phyloP scores from a whole-genome alignment of 2,797 vertebrate species.

The Xerus rutilus region DNA sequence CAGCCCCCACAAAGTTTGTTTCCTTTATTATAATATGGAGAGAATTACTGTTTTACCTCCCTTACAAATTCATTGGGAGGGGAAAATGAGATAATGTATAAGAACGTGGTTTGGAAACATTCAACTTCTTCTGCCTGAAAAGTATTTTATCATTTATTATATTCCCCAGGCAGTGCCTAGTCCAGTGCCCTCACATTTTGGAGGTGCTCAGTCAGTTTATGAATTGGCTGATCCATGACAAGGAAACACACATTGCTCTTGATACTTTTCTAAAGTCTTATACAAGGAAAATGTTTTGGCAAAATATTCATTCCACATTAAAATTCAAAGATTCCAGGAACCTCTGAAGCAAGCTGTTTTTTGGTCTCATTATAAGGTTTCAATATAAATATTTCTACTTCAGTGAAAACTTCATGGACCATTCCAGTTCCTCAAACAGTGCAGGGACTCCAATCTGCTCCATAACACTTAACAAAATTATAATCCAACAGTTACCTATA shows the following conservation, averaged over 20 bases:
- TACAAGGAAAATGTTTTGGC: background rate
- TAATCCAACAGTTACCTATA: background rate
- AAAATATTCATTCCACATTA: slow-evolving; percentile 19
- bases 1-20: background rate
- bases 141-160: background rate
- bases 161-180: background rate
- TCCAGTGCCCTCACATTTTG: background rate
- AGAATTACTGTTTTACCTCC: background rate
- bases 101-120: background rate
- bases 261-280: background rate
- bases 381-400: slow-evolving; percentile 44
- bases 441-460: background rate
- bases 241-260: background rate
- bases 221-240: background rate
- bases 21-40: slow-evolving; percentile 24
- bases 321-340: slow-evolving; percentile 10
- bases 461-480: background rate
- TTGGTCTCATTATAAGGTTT: background rate
- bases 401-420: background rate
- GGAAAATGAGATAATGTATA: background rate
- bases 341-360: slow-evolving; percentile 17
- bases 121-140: background rate
- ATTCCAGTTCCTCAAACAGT: background rate
- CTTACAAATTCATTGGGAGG: background rate
- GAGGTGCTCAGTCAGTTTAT: background rate